Evolutionary conservation across 2,888 invertebrate species (phyloP).

Genomic region (Troides oblongomaculatus): DNA sequence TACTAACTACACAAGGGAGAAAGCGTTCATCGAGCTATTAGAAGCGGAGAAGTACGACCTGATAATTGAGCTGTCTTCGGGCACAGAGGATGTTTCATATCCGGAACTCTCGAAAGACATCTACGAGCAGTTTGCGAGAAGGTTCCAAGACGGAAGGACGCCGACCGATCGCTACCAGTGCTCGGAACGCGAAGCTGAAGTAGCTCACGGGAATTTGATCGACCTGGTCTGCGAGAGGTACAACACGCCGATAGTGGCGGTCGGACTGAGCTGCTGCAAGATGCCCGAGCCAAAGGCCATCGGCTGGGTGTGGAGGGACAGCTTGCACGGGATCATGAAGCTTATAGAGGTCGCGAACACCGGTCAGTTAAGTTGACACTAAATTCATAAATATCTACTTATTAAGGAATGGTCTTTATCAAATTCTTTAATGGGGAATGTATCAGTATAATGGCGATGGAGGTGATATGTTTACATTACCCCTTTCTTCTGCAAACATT

Average conservation of each 20-base stretch:
- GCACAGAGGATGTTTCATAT: conserved; percentile 82
- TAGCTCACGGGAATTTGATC: conserved; percentile 72
- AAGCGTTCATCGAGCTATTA: conserved; percentile 83
- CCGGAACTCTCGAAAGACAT: conserved; percentile 64
- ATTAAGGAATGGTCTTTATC: no score
- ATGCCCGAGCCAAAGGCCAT: conserved; percentile 85
- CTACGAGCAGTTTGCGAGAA: conserved; percentile 73
- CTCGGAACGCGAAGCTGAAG: conserved; percentile 39
- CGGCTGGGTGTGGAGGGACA: conserved; percentile 86
- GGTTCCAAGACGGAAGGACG: conserved; percentile 64
- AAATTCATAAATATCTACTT: neutral
- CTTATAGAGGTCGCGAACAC: conserved; percentile 82
- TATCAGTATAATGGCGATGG: no score
- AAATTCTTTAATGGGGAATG: no score
- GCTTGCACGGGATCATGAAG: conserved; percentile 82
- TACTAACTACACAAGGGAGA: conserved; percentile 73
- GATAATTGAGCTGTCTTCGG: conserved; percentile 87
- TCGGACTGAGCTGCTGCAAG: conserved; percentile 90
- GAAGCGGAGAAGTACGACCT: conserved; percentile 84
- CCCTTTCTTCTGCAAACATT: no score
- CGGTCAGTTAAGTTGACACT: conserved; percentile 58
- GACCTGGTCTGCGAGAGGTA: conserved; percentile 82
- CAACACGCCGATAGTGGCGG: conserved; percentile 83
- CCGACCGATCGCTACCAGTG: conserved; percentile 59
- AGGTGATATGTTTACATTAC: no score